Evolutionary conservation across 2,113 vertebrate genomes (phyloP).

Genomic region (Heteronetta atricapilla): DNA sequence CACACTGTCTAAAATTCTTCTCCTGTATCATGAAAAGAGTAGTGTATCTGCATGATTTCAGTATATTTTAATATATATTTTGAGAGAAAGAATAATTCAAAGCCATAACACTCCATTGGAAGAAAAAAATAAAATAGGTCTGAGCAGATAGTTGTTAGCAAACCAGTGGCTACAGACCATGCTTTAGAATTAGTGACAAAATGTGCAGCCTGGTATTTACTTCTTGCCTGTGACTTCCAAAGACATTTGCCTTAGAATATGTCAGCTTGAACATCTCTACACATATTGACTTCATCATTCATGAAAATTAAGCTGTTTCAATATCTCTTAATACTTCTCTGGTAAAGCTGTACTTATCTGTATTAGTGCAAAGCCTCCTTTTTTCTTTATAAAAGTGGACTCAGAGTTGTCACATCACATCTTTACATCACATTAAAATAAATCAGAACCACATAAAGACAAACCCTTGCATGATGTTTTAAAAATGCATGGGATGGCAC

Average conservation of each 20-base stretch:
- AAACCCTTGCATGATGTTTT: neutral
- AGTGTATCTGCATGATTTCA: neutral
- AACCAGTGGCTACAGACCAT: slow-evolving; percentile 50
- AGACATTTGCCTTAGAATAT: slow-evolving; percentile 73
- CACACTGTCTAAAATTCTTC: neutral
- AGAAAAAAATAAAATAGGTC: neutral
- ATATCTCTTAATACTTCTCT: slow-evolving; percentile 56
- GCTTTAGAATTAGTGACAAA: slow-evolving; percentile 70
- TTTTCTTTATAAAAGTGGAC: neutral
- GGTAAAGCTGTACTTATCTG: slow-evolving; percentile 33
- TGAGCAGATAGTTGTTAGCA: slow-evolving; percentile 75
- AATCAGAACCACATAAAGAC: neutral
- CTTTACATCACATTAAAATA: slow-evolving; percentile 3
- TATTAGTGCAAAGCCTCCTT: neutral
- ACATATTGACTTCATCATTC: slow-evolving; percentile 61
- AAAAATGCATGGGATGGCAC: slow-evolving; percentile 22
- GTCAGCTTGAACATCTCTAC: slow-evolving; percentile 58
- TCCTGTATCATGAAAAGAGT: neutral
- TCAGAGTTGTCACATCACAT: neutral
- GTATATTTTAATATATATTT: neutral
- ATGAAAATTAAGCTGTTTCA: slow-evolving; percentile 72
- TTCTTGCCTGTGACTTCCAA: slow-evolving; percentile 70
- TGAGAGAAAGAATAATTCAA: neutral
- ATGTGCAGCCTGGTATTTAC: slow-evolving; percentile 56
- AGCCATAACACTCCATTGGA: neutral